Evolutionary conservation across 1,140 invertebrate genomes (phyloP).

Genomic region (Arctopsyche grandis): DNA sequence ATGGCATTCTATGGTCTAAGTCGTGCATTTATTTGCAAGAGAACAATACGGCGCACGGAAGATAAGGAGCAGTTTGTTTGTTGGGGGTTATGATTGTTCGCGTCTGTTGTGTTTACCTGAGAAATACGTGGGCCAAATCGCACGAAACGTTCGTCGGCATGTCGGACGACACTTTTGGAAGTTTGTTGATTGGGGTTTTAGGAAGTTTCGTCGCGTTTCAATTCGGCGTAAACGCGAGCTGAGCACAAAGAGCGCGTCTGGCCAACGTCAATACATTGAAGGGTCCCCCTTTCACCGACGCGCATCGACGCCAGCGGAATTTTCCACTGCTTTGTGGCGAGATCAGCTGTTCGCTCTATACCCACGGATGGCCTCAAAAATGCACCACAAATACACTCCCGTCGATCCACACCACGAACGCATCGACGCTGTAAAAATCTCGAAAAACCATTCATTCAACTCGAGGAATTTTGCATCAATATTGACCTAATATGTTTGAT

Average conservation of each 20-base stretch:
- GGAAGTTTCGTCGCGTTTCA: neutral
- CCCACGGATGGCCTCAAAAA: conserved; percentile 5
- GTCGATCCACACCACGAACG: too few relatives aligned
- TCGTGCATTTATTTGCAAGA: neutral
- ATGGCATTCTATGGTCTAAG: neutral
- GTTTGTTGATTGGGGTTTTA: neutral
- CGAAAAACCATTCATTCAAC: too few relatives aligned
- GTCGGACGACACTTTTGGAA: neutral
- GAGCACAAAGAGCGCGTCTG: conserved; percentile 19
- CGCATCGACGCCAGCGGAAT: conserved; percentile 13
- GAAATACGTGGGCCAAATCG: neutral
- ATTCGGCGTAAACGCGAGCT: neutral
- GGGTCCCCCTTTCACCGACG: conserved; percentile 20
- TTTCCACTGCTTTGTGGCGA: conserved; percentile 18
- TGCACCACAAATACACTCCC: neutral
- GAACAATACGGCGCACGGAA: too few relatives aligned
- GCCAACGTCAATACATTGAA: conserved; percentile 20
- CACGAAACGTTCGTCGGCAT: neutral
- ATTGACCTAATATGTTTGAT: too few relatives aligned
- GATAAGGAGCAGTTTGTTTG: too few relatives aligned
- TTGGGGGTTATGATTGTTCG: too few relatives aligned
- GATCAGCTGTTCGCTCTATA: conserved; percentile 10
- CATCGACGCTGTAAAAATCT: too few relatives aligned
- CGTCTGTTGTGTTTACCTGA: neutral
- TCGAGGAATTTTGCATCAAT: too few relatives aligned